Percentiles rank a stretch among this genome's conserved stretches.
Evolutionary conservation across 2,113 vertebrate species (phyloP).

Genomic region (Podarcis cretensis): DNA sequence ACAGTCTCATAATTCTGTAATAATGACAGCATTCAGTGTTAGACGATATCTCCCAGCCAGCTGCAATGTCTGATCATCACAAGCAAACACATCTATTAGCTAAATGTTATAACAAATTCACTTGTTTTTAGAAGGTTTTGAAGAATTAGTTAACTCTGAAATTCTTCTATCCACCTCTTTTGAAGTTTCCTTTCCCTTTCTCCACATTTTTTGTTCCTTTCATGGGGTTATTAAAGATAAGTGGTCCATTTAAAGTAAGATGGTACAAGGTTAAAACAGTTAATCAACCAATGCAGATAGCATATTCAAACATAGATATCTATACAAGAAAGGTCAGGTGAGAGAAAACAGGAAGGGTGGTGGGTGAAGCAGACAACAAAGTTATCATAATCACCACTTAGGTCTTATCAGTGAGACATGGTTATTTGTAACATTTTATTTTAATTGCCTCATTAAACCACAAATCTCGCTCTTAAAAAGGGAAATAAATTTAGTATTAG

Average conservation of each 20-base stretch:
- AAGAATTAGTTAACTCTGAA: background rate
- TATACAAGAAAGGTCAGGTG: background rate
- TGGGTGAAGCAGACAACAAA: background rate
- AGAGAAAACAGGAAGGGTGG: background rate
- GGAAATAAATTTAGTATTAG: background rate
- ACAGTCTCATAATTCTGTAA: conserved; percentile 27
- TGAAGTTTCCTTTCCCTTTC: background rate
- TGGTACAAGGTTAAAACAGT: background rate
- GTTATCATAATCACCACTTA: background rate
- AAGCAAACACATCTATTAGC: background rate
- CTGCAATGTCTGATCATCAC: background rate
- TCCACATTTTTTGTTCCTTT: background rate
- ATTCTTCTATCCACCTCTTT: background rate
- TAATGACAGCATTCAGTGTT: background rate
- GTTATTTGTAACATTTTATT: background rate
- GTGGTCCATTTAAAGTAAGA: background rate
- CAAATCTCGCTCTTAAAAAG: background rate
- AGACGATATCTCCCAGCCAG: background rate
- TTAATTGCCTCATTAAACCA: background rate
- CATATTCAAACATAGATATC: background rate
- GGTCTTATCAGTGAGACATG: background rate
- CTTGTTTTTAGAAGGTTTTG: background rate
- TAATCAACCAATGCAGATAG: background rate
- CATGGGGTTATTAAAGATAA: background rate
- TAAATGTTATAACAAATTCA: background rate